Base-by-base conservation (phyloP, 2,888 invertebrate species). In the Pyrgus malvae region DNA sequence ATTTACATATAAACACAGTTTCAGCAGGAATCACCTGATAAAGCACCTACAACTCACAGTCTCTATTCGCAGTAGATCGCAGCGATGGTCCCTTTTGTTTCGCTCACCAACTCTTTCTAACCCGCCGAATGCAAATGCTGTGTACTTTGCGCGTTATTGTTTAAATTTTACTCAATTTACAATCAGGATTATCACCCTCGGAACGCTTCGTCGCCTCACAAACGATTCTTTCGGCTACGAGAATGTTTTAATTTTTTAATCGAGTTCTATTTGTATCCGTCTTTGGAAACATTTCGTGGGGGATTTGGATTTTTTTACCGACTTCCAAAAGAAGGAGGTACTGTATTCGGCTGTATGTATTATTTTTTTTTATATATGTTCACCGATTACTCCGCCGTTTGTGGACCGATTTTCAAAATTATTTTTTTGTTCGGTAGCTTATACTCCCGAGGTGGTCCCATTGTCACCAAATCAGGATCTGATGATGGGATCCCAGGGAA, bases 61-160 rank as follows among this genome's bases (percentile, higher is more conserved):
- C 35, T 16, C 33, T 6, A 17, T 31, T 17, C 31, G 45, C 45
- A 31, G 45, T 21, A 21, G 9, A 16, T 17, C 45, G 21, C 19
- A 31, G 29, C 7, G 29, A n/a, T 33, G 42, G 19, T 19, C 38
- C 14, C 38, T 23, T 46, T 31, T 21, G 45, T 38, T 45, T 9
- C 5, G 35, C 6, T 37, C 12, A 46, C 44, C 57, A 59, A 66
- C 65, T 68, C 65, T 68, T 65, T 67, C 61, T 57, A 57, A 62
- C 60, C 61, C 59, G 55, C 55, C 59, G 62, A 70, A 76, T 77
- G 71, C 64, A 72, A 76, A 76, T 77, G 64, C 68, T 71, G 64
- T 68, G 63, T 66, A 74, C 76, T 72, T 72, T 66, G 67, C 67
- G 65, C 62, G 70, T 81, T 78, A 78, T 83, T 83, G 82, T 83